These are phyloP conservation scores for Phylloscopus trochiloides DNA, from an alignment of 2,113 vertebrate genomes.

Conservation along the genomic window DNA sequence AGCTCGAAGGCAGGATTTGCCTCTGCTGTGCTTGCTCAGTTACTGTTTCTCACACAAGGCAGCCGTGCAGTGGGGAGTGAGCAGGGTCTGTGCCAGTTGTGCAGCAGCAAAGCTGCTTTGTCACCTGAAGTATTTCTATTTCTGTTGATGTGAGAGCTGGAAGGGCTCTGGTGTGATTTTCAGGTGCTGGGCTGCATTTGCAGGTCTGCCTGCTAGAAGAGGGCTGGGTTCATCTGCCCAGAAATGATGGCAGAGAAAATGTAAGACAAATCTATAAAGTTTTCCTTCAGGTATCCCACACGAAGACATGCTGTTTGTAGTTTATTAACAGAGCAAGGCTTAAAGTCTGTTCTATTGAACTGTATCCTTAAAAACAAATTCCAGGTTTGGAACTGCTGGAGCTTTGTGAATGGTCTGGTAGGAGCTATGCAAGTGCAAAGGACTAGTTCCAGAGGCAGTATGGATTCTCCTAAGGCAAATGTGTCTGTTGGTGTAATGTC, in stretches of 20 bases:
- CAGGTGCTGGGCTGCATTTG: neutral
- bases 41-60: neutral
- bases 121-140: neutral
- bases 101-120: neutral
- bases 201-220: neutral
- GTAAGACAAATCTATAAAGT: neutral
- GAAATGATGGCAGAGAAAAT: neutral
- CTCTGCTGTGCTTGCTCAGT: neutral
- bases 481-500: neutral
- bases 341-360: neutral
- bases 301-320: neutral
- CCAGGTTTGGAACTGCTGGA: neutral
- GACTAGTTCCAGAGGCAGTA: neutral
- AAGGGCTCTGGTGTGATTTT: neutral
- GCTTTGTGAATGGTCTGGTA: no score
- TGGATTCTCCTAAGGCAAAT: neutral
- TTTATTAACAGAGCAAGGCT: neutral
- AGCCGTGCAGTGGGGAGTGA: fast-evolving
- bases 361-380: neutral
- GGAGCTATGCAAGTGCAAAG: neutral
- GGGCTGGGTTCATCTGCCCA: neutral
- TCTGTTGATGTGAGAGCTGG: neutral
- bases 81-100: neutral
- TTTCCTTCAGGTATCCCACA: neutral
- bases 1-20: neutral